Evolutionary conservation across 1,140 invertebrate genomes (phyloP).

Genomic region (Drosophila kikkawai): DNA sequence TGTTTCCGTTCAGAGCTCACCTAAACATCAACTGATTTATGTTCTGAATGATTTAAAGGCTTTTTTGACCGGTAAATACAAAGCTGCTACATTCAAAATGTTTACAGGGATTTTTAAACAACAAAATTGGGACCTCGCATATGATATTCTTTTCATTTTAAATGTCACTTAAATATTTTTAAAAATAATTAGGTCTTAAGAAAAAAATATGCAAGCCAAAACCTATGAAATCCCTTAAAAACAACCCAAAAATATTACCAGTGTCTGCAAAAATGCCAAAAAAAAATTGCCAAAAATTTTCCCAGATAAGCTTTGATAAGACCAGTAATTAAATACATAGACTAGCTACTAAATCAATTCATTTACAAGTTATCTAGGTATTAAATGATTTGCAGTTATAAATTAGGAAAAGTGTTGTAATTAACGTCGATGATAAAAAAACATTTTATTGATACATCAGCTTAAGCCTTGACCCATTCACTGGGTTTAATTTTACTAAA

Average conservation of each 20-base stretch:
- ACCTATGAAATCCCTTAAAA: neutral
- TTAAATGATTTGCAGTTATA: neutral
- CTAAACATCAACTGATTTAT: constrained; percentile 18
- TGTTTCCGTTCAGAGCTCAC: neutral
- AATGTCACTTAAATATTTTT: neutral
- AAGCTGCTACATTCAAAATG: neutral
- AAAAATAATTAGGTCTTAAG: neutral
- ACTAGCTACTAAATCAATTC: neutral
- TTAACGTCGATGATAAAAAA: neutral
- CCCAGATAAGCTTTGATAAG: constrained; percentile 1
- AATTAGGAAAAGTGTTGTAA: neutral
- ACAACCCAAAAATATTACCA: neutral
- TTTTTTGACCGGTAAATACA: constrained; percentile 4
- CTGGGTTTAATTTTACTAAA: neutral
- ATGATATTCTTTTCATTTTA: neutral
- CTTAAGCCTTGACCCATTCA: neutral
- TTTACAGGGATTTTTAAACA: neutral
- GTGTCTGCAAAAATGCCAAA: neutral
- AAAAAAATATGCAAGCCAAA: neutral
- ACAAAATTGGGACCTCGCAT: neutral
- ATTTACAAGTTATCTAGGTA: constrained; percentile 4
- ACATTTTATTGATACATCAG: neutral
- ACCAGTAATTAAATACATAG: neutral
- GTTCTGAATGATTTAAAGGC: constrained; percentile 13
- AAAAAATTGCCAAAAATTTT: neutral